Evolutionary conservation across 2,113 vertebrate species (phyloP), one percentile per base, ranked within the genome.

Genomic region (Myxocyprinus asiaticus): DNA sequence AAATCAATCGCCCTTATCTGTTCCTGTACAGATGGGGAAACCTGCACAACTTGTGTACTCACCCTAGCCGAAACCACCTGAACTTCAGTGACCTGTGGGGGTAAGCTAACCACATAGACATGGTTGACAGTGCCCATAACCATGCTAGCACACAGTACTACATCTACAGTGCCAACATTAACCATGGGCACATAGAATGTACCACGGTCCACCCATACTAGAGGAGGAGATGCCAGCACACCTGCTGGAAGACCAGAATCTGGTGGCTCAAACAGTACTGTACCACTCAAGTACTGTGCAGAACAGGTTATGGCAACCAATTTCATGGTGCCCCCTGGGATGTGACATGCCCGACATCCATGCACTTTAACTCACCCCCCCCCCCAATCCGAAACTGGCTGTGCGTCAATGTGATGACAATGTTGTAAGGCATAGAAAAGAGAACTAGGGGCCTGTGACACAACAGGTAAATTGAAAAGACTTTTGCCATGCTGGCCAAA

Each of bases 131-230:
- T 62, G 22, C 15, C 17, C 1, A 8, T 4, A 62, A 62, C 59
- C 17, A 62, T 9, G 4, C 22, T 17, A 33, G 17, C 9, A 2
- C 9, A 17, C 9, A 61, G 6, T 8, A 48, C 47, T 3, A 48
- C 47, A 48, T 48, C 7, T 22, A 17, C 14, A 17, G 14, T 61
- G 2, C 15, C 15, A 4, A 22, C 7, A 0, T 48, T 48, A 48
- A 48, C 9, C n/a, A 79, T 84, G 66, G 85, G 73, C 83, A 59
- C 56, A 59, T 9, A 59, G 6, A 7, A 14, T 17, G 56, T 59
- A 7, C 56, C 56, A 59, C 7, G 5, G 5, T 59, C n/a, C 56
- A 59, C 7, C 14, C 3, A 6, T 17, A 58, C 56, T 15, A 59
- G 5, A 17, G 56, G 6, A 59, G 56, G n/a, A 59, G 15, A 59